Base-by-base conservation (phyloP, 2,888 invertebrate genomes). In the Catocala fraxini region DNA sequence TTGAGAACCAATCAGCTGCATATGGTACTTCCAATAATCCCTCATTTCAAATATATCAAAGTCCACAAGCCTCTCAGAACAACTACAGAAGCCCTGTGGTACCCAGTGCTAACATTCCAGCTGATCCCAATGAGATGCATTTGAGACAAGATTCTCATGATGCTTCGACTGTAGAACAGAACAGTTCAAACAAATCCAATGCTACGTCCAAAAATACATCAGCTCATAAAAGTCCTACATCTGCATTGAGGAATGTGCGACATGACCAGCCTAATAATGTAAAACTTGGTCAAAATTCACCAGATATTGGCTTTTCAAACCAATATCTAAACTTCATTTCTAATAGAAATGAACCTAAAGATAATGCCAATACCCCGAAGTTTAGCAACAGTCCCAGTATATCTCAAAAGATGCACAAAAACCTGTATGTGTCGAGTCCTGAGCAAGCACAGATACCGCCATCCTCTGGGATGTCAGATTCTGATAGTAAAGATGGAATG, bases 321-420 rank as follows among this genome's bases (percentile, higher is more conserved):
- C 94, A 94, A 70, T 94, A 90, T 73, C 89, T 91, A 45, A 94
- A 92, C 76, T 94, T 92, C 74, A 94, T 92, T 75, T 89, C 94
- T 6, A 91, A 92, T 73, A 89, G 94, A 76, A 94, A 94, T 79
- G 94, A 94, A 80, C 94, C 94, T 41, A 94, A 94, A 76, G 94
- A 94, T 72, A 93, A 94, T 74, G 94, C 94, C 0, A 94, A 94
- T 73, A 95, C 95, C 46, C 94, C 95, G 65, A 95, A 95, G 77
- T 94, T 94, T 79, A 89, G 87, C 12, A 94, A 92, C 73, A 94
- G 94, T 73, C 94, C 93, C 3, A 94, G 85, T 73, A 94, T 94
- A 85, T 93, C 89, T 49, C 94, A 90, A 75, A 95, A 92, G 80
- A 95, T 92, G 93, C 94, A 93, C 77, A 94, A 93, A 82, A 94